A percentile compares a stretch with the other conserved stretches of the same genome.
Evolutionary conservation across 2,113 vertebrate genomes (phyloP).

Genomic region (Argyrosomus japonicus): DNA sequence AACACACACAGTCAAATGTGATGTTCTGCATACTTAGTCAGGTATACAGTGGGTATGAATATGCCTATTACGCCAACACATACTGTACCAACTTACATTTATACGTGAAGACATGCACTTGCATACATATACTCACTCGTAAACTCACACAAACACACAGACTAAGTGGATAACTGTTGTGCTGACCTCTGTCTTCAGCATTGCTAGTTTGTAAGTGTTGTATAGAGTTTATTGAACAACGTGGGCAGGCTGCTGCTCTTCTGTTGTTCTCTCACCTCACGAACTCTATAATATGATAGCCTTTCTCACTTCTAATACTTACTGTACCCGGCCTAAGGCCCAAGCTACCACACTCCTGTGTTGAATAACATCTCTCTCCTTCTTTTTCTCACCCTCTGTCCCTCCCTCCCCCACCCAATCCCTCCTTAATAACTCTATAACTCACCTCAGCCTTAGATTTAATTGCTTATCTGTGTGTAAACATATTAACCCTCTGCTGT

Average conservation of each 20-base stretch:
- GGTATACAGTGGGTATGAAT: conserved; percentile 40
- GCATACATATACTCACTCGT: conserved; percentile 33
- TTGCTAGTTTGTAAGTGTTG: conserved; percentile 51
- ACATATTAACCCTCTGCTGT: conserved; percentile 83
- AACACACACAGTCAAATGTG: not conserved
- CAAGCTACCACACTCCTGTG: conserved; percentile 51
- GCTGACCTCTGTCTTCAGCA: conserved; percentile 52
- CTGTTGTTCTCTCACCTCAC: conserved; percentile 68
- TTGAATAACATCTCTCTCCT: conserved; percentile 67
- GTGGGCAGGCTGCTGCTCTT: conserved; percentile 67
- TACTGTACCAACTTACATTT: conserved; percentile 38
- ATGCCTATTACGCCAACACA: conserved; percentile 57
- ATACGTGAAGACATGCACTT: conserved; percentile 27
- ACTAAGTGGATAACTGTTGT: conserved; percentile 55
- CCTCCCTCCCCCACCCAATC: conserved; percentile 43
- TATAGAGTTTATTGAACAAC: conserved; percentile 65
- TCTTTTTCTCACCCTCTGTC: conserved; percentile 47
- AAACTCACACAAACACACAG: conserved; percentile 39
- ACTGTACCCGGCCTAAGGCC: conserved; percentile 66
- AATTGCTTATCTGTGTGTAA: conserved; percentile 83
- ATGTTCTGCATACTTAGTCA: conserved; percentile 29
- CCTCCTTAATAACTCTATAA: conserved; percentile 81
- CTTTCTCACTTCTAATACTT: conserved; percentile 64
- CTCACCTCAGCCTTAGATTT: conserved; percentile 80
- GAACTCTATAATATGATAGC: conserved; percentile 72